These are phyloP conservation scores for Drosophila rhopaloa DNA, from an alignment of 1,140 invertebrate species.

Conservation along the genomic window DNA sequence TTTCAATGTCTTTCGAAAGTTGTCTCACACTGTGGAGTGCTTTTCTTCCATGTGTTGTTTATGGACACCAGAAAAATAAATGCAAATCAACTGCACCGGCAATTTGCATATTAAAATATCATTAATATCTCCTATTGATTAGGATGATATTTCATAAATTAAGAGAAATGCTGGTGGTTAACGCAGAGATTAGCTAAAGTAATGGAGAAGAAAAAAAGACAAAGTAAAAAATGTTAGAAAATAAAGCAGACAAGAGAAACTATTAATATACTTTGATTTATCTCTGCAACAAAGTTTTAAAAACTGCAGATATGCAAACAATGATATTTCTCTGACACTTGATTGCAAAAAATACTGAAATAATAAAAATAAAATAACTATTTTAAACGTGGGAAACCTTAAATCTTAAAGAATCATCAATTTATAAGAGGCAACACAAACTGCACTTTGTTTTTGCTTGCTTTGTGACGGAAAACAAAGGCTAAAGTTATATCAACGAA, in stretches of 20 bases:
- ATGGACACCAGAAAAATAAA: slow-evolving; percentile 25
- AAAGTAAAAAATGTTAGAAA: slow-evolving; percentile 3
- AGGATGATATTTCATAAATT: slow-evolving; percentile 34
- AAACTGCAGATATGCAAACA: no score
- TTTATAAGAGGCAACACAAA: no score
- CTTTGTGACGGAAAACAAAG: not conserved
- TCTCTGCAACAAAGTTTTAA: no score
- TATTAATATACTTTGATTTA: no score
- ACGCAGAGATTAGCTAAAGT: slow-evolving; percentile 6
- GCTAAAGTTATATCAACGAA: not conserved
- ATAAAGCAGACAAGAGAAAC: no score
- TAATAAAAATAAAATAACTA: no score
- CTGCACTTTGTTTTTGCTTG: no score
- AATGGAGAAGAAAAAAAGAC: not conserved
- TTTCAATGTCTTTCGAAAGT: slow-evolving; percentile 55
- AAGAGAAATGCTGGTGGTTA: slow-evolving; percentile 19
- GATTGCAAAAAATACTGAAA: no score
- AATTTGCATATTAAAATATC: slow-evolving; percentile 54
- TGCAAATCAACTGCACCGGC: slow-evolving; percentile 39
- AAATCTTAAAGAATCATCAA: not conserved
- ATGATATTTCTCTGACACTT: no score
- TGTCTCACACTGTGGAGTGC: slow-evolving; percentile 15
- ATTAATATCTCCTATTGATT: slow-evolving; percentile 39
- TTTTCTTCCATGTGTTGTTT: slow-evolving; percentile 13
- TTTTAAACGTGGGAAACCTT: not conserved